phyloP scores from a whole-genome alignment of 2,113 vertebrate genomes.

The Romanogobio albipinnatus region DNA sequence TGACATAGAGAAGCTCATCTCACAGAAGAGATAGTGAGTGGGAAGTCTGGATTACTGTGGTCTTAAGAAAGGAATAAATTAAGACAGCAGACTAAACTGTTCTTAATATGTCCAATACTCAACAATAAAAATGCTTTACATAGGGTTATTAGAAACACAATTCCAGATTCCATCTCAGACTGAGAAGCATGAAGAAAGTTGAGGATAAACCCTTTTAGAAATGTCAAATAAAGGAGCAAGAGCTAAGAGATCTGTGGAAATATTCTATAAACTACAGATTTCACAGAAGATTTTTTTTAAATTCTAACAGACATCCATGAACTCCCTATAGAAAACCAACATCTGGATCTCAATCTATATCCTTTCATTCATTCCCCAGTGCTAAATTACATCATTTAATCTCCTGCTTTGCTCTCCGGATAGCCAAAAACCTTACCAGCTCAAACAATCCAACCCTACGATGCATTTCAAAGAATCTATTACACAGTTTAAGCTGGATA shows the following conservation, averaged over 20 bases:
- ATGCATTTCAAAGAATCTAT: constrained; percentile 34
- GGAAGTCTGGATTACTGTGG: not conserved
- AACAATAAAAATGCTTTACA: constrained; percentile 20
- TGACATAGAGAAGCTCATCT: constrained; percentile 1
- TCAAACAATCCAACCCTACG: not conserved
- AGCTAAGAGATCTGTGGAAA: not conserved
- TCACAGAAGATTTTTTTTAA: not conserved
- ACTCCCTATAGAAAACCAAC: not conserved
- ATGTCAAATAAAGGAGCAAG: not conserved
- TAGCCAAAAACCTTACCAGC: not conserved
- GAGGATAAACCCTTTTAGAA: not conserved
- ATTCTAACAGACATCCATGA: constrained; percentile 4
- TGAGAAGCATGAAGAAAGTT: not conserved
- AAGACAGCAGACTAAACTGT: constrained; percentile 28
- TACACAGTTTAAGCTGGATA: not conserved
- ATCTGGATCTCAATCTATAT: not conserved
- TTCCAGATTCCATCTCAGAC: not conserved
- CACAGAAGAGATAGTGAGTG: not conserved
- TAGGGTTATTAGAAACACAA: constrained; percentile 25
- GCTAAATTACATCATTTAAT: constrained; percentile 39
- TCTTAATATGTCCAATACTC: not conserved
- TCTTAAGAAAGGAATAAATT: constrained; percentile 21
- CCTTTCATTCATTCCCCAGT: constrained; percentile 31
- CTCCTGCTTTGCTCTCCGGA: not conserved
- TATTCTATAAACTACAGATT: not conserved